phyloP scores from a whole-genome alignment of 2,797 vertebrate genomes.

The Scolopax bukidnonensis region DNA sequence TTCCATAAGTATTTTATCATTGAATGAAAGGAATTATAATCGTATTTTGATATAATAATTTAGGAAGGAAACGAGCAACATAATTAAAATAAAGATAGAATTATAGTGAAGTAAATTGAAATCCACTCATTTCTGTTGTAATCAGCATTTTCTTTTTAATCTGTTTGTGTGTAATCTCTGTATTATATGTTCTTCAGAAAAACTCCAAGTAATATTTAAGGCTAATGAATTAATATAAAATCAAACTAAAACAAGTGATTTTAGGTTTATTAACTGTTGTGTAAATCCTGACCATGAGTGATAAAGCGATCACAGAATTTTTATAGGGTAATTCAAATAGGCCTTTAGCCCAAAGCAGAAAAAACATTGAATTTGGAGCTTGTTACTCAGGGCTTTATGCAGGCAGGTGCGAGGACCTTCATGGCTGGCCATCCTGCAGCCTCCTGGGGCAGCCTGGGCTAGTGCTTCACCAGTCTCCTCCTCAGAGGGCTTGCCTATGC shows the following conservation, averaged over 20 bases:
- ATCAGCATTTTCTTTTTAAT: background rate
- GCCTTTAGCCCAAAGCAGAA: background rate
- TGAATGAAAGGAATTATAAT: background rate
- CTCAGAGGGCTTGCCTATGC: background rate
- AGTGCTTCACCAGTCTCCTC: background rate
- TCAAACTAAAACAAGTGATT: background rate
- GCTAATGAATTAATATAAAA: background rate
- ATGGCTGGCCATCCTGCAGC: fast-evolving
- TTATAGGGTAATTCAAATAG: background rate
- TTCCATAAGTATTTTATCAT: background rate
- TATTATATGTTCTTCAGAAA: background rate
- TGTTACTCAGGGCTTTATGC: background rate
- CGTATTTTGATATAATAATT: background rate
- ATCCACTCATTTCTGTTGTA: background rate
- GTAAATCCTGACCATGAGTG: background rate
- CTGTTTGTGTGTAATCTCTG: background rate
- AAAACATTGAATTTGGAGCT: background rate
- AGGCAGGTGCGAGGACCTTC: background rate
- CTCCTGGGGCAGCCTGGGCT: background rate
- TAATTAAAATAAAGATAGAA: background rate
- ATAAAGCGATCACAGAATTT: background rate
- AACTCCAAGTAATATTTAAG: background rate
- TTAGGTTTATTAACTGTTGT: background rate
- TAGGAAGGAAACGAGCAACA: background rate
- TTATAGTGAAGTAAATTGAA: background rate